These are phyloP conservation scores for Poicephalus meyeri DNA, from an alignment of 2,113 vertebrate species.

Conservation along the genomic window DNA sequence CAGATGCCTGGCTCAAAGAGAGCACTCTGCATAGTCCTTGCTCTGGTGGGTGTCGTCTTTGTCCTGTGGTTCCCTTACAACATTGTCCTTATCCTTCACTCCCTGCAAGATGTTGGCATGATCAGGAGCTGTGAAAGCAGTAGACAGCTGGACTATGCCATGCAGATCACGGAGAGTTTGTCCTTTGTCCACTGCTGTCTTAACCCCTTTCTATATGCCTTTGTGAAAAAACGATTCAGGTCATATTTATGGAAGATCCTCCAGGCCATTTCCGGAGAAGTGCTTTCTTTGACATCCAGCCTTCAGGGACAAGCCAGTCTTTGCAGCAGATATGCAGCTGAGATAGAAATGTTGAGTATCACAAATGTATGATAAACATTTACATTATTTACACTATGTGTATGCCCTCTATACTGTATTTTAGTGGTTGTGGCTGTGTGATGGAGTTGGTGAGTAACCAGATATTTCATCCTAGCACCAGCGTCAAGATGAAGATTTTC, in stretches of 20 bases:
- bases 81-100: constrained; percentile 71
- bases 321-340: neutral
- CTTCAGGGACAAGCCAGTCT: neutral
- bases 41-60: constrained; percentile 74
- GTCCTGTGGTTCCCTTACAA: constrained; percentile 81
- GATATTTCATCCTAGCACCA: neutral
- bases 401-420: neutral
- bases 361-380: neutral
- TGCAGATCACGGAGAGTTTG: constrained; percentile 77
- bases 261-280: neutral
- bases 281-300: neutral
- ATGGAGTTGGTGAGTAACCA: neutral
- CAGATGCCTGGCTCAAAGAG: constrained; percentile 33
- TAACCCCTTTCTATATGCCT: constrained; percentile 75
- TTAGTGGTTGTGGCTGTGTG: neutral
- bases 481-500: neutral
- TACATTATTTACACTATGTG: rapidly evolving
- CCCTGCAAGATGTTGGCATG: constrained; percentile 67
- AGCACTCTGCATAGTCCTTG: constrained; percentile 37
- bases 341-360: constrained; percentile 39
- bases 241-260: constrained; percentile 42
- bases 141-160: constrained; percentile 70
- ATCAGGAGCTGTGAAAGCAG: constrained; percentile 69
- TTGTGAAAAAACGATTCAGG: constrained; percentile 67
- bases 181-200: constrained; percentile 79